Evolutionary conservation across 1,140 invertebrate genomes (phyloP).

Genomic region (Bombus impatiens): DNA sequence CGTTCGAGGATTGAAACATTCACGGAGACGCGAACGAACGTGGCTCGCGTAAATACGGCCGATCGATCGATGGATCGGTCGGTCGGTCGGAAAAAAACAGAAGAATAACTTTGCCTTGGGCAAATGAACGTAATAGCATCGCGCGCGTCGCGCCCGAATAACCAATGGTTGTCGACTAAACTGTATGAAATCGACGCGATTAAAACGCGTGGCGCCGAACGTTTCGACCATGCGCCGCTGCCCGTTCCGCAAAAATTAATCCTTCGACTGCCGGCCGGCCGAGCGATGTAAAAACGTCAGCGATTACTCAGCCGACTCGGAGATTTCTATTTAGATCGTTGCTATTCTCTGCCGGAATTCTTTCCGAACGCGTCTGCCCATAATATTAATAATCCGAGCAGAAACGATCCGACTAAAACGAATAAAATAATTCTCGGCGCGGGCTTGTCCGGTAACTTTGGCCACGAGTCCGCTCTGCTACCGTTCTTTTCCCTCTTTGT

Average conservation of each 20-base stretch:
- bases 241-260: neutral
- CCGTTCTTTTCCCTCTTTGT: no score
- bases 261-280: neutral
- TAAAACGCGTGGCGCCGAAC: neutral
- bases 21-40: neutral
- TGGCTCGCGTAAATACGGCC: neutral
- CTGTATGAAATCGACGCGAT: neutral
- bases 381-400: neutral
- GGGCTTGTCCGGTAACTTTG: no score
- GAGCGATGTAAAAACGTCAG: neutral
- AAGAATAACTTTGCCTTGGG: neutral
- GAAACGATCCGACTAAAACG: no score
- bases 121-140: slow-evolving; percentile 18
- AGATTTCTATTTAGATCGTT: no score
- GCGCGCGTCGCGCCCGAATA: neutral
- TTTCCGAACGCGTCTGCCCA: neutral
- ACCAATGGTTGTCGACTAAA: neutral
- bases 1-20: neutral
- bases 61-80: no score
- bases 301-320: neutral
- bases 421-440: no score
- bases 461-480: no score
- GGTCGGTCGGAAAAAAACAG: neutral
- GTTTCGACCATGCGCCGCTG: neutral
- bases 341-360: no score